phyloP scores from a whole-genome alignment of 1,140 invertebrate genomes.

The Pseudoatta argentina region DNA sequence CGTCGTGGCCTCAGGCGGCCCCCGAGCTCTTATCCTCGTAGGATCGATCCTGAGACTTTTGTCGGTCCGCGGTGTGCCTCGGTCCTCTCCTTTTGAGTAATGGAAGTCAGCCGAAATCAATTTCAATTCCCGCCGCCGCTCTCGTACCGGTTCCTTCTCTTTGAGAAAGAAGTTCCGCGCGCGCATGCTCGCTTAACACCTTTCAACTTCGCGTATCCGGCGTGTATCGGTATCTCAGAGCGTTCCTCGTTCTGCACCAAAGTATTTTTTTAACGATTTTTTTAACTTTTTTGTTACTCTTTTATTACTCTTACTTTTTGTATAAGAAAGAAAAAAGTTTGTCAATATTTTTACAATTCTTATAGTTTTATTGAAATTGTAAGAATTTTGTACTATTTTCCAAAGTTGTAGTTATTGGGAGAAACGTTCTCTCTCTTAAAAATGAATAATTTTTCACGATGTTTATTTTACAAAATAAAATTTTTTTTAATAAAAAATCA shows the following conservation, averaged over 20 bases:
- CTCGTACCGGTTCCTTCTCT: conserved; percentile 54
- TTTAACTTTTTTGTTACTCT: neutral
- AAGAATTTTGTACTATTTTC: neutral
- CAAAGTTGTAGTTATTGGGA: neutral
- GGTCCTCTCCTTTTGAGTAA: conserved; percentile 79
- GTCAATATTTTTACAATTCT: conserved; percentile 2
- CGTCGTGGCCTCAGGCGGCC: conserved; percentile 58
- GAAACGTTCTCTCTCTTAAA: neutral
- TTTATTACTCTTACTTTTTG: neutral
- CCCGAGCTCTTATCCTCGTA: conserved; percentile 77
- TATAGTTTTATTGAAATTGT: neutral
- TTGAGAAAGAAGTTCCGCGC: conserved; percentile 61
- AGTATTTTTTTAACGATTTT: neutral
- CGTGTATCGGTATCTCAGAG: conserved; percentile 16
- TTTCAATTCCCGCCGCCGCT: conserved; percentile 78
- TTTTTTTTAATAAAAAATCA: neutral
- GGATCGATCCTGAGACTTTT: conserved; percentile 80
- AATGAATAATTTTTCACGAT: neutral
- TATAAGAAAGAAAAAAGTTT: neutral
- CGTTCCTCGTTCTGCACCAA: neutral
- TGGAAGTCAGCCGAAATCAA: conserved; percentile 82
- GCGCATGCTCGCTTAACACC: conserved; percentile 70
- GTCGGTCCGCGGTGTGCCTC: conserved; percentile 78
- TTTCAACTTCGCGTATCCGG: conserved; percentile 62
- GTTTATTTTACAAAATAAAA: neutral